phyloP scores from a whole-genome alignment of 1,140 invertebrate species.

The Drosophila fuyamai region DNA sequence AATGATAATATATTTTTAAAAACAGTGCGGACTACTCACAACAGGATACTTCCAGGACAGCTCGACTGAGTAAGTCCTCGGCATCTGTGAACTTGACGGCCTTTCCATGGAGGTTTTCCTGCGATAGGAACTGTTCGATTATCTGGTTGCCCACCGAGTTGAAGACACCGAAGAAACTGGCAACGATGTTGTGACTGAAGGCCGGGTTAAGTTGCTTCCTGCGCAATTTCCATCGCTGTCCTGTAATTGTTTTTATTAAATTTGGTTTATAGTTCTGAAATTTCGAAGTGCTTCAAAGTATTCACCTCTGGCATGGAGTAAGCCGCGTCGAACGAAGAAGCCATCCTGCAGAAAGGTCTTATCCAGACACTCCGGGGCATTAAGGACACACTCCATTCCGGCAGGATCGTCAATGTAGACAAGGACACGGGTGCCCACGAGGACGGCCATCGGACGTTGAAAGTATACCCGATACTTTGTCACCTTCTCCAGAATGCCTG shows the following conservation, averaged over 20 bases:
- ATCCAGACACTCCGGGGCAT: conserved; percentile 74
- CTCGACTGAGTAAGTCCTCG: conserved; percentile 76
- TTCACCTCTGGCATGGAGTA: conserved; percentile 71
- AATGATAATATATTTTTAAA: too few species aligned
- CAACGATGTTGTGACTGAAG: conserved; percentile 74
- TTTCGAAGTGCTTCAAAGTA: background rate
- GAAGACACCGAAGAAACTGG: conserved; percentile 75
- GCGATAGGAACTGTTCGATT: conserved; percentile 53
- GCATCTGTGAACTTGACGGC: conserved; percentile 64
- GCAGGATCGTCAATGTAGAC: conserved; percentile 77
- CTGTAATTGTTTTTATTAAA: conserved; percentile 12
- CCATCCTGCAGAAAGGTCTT: conserved; percentile 82
- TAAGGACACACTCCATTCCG: conserved; percentile 72
- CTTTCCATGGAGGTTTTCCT: conserved; percentile 47
- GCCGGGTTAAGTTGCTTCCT: conserved; percentile 79
- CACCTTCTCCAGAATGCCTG: conserved; percentile 69
- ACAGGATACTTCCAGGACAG: conserved; percentile 77
- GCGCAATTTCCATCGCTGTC: conserved; percentile 75
- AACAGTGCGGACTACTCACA: conserved; percentile 53
- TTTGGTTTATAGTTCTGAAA: background rate
- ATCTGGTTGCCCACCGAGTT: conserved; percentile 75
- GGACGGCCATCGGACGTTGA: conserved; percentile 60
- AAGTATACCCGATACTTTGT: conserved; percentile 62
- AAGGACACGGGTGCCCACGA: conserved; percentile 67
- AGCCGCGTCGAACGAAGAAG: conserved; percentile 70